phyloP scores from a whole-genome alignment of 2,888 invertebrate genomes.

The Lagria hirta region DNA sequence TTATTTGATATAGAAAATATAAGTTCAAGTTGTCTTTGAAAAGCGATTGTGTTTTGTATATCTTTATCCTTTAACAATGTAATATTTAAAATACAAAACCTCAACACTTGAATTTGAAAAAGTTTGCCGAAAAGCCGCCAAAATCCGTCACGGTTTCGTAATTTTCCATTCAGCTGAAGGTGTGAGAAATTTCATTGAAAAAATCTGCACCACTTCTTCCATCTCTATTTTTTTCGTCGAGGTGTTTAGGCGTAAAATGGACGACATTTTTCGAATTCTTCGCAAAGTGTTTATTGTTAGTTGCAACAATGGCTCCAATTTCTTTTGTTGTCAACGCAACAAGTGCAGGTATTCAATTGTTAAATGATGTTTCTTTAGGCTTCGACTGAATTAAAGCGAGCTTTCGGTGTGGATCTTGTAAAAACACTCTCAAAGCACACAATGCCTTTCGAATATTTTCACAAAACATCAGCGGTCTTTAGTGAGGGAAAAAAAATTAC shows the following conservation, averaged over 20 bases:
- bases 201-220: background rate
- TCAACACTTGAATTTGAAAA: no score
- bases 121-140: constrained; percentile 5
- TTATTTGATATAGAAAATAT: no score
- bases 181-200: constrained; percentile 14
- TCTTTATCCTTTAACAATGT: no score
- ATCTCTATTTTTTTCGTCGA: constrained; percentile 14
- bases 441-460: constrained; percentile 13
- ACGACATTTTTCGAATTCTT: constrained; percentile 40
- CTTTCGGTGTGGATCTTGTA: constrained; percentile 19
- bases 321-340: constrained; percentile 33
- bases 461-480: no score
- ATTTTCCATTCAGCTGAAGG: constrained; percentile 15
- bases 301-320: constrained; percentile 32
- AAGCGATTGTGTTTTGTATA: no score
- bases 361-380: constrained; percentile 29
- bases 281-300: constrained; percentile 34
- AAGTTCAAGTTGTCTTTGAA: no score
- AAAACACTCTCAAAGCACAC: constrained; percentile 28
- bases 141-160: constrained; percentile 18
- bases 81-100: no score
- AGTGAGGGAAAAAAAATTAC: no score
- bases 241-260: constrained; percentile 39
- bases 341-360: constrained; percentile 33
- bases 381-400: constrained; percentile 10